A percentile compares a stretch with the other conserved stretches of the same genome.
phyloP scores from a whole-genome alignment of 2,113 vertebrate genomes.

The Eolophus roseicapilla region DNA sequence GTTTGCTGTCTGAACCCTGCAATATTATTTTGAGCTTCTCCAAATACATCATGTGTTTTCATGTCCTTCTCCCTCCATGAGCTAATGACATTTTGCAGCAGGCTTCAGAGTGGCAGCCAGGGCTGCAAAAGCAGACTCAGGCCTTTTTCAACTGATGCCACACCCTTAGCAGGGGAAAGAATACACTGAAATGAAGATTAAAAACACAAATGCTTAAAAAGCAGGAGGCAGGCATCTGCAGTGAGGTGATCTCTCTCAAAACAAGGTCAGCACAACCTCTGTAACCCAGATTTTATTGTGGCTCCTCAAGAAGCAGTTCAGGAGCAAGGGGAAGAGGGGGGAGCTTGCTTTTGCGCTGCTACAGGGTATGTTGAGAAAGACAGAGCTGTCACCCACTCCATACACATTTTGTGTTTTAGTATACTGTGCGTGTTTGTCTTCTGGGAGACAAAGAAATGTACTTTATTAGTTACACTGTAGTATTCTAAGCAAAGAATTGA shows the following conservation, averaged over 20 bases:
- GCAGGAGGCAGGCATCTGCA: background rate
- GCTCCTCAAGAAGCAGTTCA: background rate
- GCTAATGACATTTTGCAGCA: constrained; percentile 1
- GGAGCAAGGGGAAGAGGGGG: background rate
- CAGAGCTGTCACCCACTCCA: constrained; percentile 64
- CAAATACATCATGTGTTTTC: background rate
- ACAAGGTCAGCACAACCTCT: background rate
- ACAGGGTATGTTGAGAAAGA: constrained; percentile 22
- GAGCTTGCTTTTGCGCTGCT: background rate
- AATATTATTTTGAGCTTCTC: background rate
- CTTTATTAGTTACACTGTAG: constrained; percentile 68
- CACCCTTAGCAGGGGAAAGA: background rate
- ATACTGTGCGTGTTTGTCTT: constrained; percentile 63
- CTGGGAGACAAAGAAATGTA: constrained; percentile 57
- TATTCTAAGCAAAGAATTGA: constrained; percentile 68
- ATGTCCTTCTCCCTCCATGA: background rate
- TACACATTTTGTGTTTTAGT: constrained; percentile 24
- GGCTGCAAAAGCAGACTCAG: background rate
- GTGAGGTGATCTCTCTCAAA: background rate
- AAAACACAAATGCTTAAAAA: background rate
- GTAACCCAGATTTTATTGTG: background rate
- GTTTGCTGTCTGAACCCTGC: background rate
- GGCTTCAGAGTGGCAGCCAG: background rate
- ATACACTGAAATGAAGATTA: background rate
- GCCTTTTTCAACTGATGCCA: background rate